A percentile compares a stretch with the other conserved stretches of the same genome.
Evolutionary conservation across 2,888 invertebrate species (phyloP).

Genomic region (Nebria brevicollis): DNA sequence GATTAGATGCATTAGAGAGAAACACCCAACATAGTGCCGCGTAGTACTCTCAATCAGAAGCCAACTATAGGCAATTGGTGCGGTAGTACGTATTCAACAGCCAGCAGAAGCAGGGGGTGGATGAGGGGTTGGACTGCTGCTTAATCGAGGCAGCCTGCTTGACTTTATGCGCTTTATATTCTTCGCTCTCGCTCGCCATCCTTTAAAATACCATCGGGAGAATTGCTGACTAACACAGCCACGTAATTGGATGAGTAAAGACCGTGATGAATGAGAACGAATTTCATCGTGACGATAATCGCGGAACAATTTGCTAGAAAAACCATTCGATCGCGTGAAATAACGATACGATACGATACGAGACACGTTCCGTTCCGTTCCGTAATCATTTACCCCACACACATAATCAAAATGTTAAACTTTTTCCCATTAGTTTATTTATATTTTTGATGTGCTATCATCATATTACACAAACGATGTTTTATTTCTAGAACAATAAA

Average conservation of each 20-base stretch:
- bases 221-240: constrained; percentile 62
- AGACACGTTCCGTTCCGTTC: neutral
- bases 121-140: neutral
- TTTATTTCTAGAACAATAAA: too few species aligned
- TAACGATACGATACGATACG: neutral
- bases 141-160: constrained; percentile 13
- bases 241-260: constrained; percentile 63
- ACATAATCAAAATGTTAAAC: neutral
- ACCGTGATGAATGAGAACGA: constrained; percentile 47
- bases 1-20: too few species aligned
- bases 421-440: too few species aligned
- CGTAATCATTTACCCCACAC: neutral
- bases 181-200: constrained; percentile 57
- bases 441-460: too few species aligned
- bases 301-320: constrained; percentile 26
- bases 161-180: constrained; percentile 26
- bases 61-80: neutral
- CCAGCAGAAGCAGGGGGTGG: too few species aligned
- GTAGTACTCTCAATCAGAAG: too few species aligned
- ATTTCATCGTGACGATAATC: constrained; percentile 43
- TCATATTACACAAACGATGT: too few species aligned
- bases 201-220: constrained; percentile 62
- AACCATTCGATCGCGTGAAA: constrained; percentile 2
- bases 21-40: too few species aligned
- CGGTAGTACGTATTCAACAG: neutral